Percentiles rank a stretch among this genome's conserved stretches.
Evolutionary conservation across 2,113 vertebrate genomes (phyloP).

Genomic region (Tetrao urogallus): DNA sequence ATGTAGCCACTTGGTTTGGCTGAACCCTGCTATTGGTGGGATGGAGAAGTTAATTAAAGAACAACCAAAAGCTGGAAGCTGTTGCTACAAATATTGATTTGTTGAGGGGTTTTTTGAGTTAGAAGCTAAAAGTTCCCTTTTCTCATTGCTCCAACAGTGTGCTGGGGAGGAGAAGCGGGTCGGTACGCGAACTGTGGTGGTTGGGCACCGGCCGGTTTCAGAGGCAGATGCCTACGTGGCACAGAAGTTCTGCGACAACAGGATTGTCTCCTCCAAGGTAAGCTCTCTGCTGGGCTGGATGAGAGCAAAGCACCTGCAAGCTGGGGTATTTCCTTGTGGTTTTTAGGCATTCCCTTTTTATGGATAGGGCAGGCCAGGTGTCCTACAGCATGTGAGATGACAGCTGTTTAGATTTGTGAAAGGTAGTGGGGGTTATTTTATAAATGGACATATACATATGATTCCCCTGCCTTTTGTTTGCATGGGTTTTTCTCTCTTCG

Average conservation of each 20-base stretch:
- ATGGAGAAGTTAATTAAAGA: accelerated
- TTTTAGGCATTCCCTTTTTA: background rate
- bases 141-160: conserved; percentile 76
- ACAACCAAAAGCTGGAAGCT: background rate
- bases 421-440: background rate
- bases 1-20: background rate
- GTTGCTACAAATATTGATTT: accelerated
- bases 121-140: background rate
- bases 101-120: background rate
- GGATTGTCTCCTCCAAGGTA: conserved; percentile 98
- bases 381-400: background rate
- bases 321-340: accelerated
- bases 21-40: accelerated
- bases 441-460: background rate
- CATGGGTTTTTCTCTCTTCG: background rate
- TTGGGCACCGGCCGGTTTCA: conserved; percentile 83
- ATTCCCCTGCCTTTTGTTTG: background rate
- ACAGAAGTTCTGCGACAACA: conserved; percentile 95
- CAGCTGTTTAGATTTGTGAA: background rate
- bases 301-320: background rate
- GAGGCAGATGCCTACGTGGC: conserved; percentile 85
- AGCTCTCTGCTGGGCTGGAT: conserved; percentile 8
- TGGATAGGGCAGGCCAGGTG: background rate
- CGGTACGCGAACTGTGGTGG: conserved; percentile 89
- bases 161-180: conserved; percentile 91